These are phyloP conservation scores for Rhinella marina DNA, from an alignment of 2,797 vertebrate species.

Conservation along the genomic window DNA sequence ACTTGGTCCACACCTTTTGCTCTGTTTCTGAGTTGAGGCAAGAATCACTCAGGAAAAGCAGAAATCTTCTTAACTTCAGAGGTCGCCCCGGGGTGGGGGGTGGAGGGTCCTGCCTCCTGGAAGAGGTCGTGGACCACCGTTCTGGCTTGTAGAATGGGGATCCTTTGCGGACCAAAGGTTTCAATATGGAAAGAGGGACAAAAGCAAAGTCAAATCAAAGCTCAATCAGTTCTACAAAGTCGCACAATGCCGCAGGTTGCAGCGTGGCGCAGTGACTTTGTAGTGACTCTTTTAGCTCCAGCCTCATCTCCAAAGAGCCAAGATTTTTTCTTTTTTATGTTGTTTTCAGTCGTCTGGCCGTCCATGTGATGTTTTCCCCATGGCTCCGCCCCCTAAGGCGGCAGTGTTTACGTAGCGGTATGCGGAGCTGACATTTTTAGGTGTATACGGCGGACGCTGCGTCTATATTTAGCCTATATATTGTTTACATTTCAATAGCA, in stretches of 20 bases:
- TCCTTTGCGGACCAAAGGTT: no score
- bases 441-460: neutral
- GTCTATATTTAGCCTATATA: constrained; percentile 34
- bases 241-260: neutral
- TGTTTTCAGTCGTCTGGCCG: neutral
- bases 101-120: no score
- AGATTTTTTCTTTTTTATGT: neutral
- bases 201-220: no score
- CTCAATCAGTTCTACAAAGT: neutral
- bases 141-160: no score
- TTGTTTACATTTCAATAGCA: constrained; percentile 44
- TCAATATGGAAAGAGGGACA: no score
- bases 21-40: no score
- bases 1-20: no score
- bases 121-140: no score
- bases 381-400: neutral
- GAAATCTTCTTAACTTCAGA: no score
- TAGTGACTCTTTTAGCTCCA: neutral
- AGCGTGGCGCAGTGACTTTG: neutral
- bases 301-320: neutral
- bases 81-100: no score
- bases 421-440: neutral
- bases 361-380: neutral
- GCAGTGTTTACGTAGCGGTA: neutral
- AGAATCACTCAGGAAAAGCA: no score